Evolutionary conservation across 2,888 invertebrate genomes (phyloP), one percentile per base, ranked within the genome.

Genomic region (Helleia helle): DNA sequence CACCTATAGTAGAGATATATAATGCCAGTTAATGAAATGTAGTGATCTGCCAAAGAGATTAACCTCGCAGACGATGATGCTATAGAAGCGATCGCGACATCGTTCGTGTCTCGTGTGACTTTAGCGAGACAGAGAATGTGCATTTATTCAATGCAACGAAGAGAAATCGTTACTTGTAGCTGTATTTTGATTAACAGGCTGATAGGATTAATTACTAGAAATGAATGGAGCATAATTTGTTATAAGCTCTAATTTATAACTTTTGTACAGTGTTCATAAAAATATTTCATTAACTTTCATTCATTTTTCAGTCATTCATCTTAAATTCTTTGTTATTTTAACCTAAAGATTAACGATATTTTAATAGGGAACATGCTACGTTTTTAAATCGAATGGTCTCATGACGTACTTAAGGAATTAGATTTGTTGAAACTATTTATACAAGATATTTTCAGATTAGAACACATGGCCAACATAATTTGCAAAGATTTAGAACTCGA

Each of bases 31-130:
- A 51, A 51, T 54, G 50, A 50, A 51, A 47, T 48, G 51, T 55
- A 51, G 50, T 51, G 46, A 28, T 43, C 51, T 55, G 55, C 55
- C 55, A 55, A 54, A 54, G 48, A 45, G 50, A 51, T 55, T 51
- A 55, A 49, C 52, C 55, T 55, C 55, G 52, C 44, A 51, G 51
- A 49, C 52, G 47, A 48, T 39, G 30, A 30, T 30, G 39, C 39
- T 39, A 24, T 39, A 30, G 39, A 28, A 30, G 24, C 29, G 15
- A 24, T 24, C 24, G 30, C 13, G 22, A 39, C 25, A 39, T 30
- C 29, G 30, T 29, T 22, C 30, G 24, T 30, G 28, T 29, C 22
- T 6, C 14, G 39, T 14, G 9, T 17, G 22, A 12, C 24, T 17
- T n/a, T 22, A 9, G 14, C 22, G 15, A 22, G 34, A 34, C 22